Conservation (phyloP, 2,888 invertebrate species). For the Aquatica leii region DNA sequence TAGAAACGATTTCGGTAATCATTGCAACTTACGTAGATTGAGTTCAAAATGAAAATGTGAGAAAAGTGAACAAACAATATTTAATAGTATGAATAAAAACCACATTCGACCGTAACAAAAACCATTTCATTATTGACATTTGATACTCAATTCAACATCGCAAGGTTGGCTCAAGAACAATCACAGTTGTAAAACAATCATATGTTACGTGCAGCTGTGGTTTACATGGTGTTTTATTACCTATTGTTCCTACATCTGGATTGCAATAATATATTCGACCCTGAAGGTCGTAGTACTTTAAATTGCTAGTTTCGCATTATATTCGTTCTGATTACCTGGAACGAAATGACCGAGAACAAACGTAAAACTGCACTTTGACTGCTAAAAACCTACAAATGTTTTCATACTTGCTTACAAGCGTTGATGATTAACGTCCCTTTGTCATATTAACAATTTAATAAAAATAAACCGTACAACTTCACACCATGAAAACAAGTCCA, state of each 20-base stretch:
- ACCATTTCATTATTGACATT: constrained; percentile 12
- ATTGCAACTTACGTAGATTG: too few species aligned
- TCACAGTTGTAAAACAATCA: constrained; percentile 14
- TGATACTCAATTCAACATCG: constrained; percentile 14
- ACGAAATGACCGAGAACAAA: background rate
- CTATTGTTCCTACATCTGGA: constrained; percentile 16
- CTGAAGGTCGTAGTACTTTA: constrained; percentile 23
- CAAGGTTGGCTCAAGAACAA: constrained; percentile 23
- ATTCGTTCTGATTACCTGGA: background rate
- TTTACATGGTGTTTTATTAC: constrained; percentile 14
- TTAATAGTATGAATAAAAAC: too few species aligned
- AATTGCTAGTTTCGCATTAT: background rate
- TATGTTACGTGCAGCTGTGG: constrained; percentile 12
- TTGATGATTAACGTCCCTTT: background rate
- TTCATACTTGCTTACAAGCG: background rate
- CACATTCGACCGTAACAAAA: background rate
- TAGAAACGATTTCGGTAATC: too few species aligned
- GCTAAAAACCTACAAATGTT: background rate
- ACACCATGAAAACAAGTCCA: constrained; percentile 1
- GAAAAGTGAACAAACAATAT: too few species aligned
- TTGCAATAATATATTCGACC: constrained; percentile 17
- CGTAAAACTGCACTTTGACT: background rate
- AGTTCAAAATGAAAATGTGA: too few species aligned
- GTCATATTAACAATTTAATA: background rate
- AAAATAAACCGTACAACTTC: background rate